Evolutionary conservation across 1,140 invertebrate species (phyloP).

Genomic region (Solenopsis invicta): DNA sequence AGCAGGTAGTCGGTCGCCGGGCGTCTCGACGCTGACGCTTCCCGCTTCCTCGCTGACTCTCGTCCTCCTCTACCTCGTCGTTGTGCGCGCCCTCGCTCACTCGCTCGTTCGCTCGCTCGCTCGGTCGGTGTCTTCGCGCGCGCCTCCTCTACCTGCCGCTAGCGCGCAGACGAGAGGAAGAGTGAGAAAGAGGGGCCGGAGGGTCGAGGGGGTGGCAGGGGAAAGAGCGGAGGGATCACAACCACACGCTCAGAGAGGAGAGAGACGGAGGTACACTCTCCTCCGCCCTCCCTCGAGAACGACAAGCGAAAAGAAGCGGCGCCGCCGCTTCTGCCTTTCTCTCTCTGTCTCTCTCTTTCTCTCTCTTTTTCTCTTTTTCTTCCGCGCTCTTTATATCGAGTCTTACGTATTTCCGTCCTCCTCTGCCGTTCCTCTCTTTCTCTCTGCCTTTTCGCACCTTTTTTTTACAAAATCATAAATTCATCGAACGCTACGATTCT

Average conservation of each 20-base stretch:
- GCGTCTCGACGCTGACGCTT: constrained; percentile 66
- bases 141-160: constrained; percentile 68
- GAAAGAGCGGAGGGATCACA: not conserved
- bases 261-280: constrained; percentile 24
- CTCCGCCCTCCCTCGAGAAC: constrained; percentile 48
- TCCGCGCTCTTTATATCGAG: constrained; percentile 6
- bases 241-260: constrained; percentile 28
- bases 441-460: constrained; percentile 45
- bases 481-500: constrained; percentile 51
- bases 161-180: constrained; percentile 31
- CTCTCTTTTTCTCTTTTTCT: constrained; percentile 23
- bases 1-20: constrained; percentile 40
- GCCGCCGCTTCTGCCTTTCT: constrained; percentile 37
- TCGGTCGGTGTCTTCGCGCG: constrained; percentile 35
- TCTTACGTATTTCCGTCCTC: not conserved
- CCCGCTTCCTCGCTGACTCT: constrained; percentile 61
- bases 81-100: constrained; percentile 43
- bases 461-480: constrained; percentile 63
- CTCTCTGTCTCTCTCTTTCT: not conserved
- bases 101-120: constrained; percentile 1
- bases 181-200: not conserved
- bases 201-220: not conserved
- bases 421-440: constrained; percentile 12
- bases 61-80: constrained; percentile 53
- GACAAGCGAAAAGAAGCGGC: constrained; percentile 56